These are phyloP conservation scores for Bombus picipes DNA, from an alignment of 1,140 invertebrate species.

Conservation along the genomic window DNA sequence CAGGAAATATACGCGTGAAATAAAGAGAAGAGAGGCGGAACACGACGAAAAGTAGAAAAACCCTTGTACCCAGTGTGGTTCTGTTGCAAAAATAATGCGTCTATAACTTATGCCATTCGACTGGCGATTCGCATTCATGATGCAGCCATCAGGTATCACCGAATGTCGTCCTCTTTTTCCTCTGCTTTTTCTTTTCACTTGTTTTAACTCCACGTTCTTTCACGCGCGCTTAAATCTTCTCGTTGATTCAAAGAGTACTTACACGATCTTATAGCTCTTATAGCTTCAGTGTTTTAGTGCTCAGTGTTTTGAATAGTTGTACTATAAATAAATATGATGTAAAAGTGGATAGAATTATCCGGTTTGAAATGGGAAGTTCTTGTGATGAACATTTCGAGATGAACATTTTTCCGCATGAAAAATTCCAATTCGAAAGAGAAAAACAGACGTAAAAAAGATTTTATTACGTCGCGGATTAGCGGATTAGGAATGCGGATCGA, in stretches of 20 bases:
- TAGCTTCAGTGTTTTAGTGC: too few species aligned
- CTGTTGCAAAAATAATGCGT: constrained; percentile 10
- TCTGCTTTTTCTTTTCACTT: neutral
- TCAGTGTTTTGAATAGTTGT: neutral
- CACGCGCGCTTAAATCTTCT: neutral
- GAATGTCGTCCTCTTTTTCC: constrained; percentile 4
- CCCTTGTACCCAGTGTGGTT: neutral
- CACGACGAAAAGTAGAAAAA: neutral
- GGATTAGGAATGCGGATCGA: constrained; percentile 29
- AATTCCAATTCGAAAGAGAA: neutral
- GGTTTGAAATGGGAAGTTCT: too few species aligned
- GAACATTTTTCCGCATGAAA: too few species aligned
- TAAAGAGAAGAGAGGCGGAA: neutral
- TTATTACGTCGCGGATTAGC: constrained; percentile 1
- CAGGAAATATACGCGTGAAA: constrained; percentile 5
- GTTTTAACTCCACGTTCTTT: neutral
- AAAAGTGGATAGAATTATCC: neutral
- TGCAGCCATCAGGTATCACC: neutral
- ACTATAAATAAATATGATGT: neutral
- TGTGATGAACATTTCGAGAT: too few species aligned
- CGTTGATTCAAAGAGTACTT: neutral
- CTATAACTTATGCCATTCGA: constrained; percentile 6
- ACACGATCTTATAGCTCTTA: too few species aligned
- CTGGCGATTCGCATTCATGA: constrained; percentile 21
- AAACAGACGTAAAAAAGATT: neutral